Evolutionary conservation across 2,888 invertebrate species (phyloP).

Genomic region (Nomada ruficornis): DNA sequence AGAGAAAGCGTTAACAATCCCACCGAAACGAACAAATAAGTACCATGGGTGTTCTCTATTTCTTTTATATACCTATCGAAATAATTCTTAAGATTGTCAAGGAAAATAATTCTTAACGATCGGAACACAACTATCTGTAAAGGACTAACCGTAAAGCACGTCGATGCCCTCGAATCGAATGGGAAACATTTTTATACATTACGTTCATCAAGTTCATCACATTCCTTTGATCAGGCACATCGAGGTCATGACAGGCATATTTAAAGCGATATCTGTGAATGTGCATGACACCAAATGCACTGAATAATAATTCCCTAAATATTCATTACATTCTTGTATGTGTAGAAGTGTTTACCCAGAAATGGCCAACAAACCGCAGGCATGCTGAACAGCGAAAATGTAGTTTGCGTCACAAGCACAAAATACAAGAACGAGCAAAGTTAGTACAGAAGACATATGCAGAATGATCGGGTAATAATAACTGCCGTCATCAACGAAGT

Average conservation of each 20-base stretch:
- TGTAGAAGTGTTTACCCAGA: neutral
- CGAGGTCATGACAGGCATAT: too few relatives aligned
- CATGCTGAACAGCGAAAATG: constrained; percentile 29
- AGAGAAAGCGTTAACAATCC: neutral
- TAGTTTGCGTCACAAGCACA: constrained; percentile 24
- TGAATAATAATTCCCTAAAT: neutral
- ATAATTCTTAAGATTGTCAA: neutral
- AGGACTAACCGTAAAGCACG: too few relatives aligned
- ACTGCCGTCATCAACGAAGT: constrained; percentile 2
- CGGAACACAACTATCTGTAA: too few relatives aligned
- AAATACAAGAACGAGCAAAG: neutral
- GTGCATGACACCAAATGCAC: too few relatives aligned
- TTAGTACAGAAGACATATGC: neutral
- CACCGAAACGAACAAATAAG: neutral
- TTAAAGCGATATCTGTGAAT: too few relatives aligned
- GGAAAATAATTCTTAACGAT: too few relatives aligned
- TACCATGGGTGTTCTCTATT: neutral
- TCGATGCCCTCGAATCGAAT: too few relatives aligned
- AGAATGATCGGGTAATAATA: neutral
- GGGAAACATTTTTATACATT: too few relatives aligned
- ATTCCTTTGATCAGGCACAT: too few relatives aligned
- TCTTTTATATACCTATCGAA: neutral
- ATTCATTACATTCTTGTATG: neutral
- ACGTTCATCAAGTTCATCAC: too few relatives aligned
- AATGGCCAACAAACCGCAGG: constrained; percentile 21